These are phyloP conservation scores for Gracilinanus agilis DNA, from an alignment of 2,113 vertebrate species.

Conservation along the genomic window DNA sequence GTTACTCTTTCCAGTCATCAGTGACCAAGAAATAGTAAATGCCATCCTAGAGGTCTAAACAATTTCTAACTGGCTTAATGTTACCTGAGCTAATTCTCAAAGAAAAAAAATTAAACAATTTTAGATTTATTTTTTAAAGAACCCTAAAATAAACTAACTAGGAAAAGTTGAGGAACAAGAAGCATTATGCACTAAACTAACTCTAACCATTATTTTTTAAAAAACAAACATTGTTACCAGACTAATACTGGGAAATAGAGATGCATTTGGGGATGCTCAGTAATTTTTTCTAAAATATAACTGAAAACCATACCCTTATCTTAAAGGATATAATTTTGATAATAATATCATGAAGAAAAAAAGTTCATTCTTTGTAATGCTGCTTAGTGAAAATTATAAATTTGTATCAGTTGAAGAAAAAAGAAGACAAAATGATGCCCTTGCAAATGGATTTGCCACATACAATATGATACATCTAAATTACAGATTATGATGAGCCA, in stretches of 20 bases:
- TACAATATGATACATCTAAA: background rate
- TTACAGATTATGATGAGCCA: background rate
- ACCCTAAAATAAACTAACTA: background rate
- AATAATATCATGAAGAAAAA: background rate
- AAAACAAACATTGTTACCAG: background rate
- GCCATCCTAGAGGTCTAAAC: slow-evolving; percentile 15
- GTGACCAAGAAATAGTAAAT: background rate
- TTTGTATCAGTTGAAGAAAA: background rate
- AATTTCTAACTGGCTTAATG: background rate
- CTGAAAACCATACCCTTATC: background rate
- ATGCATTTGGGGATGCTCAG: background rate
- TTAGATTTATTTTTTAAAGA: background rate
- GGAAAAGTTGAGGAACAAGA: background rate
- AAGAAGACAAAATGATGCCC: background rate
- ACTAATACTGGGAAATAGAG: background rate
- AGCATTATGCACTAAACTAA: background rate
- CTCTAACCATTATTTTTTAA: background rate
- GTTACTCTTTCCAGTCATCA: background rate
- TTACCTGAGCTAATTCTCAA: background rate
- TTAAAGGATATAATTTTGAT: slow-evolving; percentile 7
- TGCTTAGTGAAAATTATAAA: slow-evolving; percentile 19
- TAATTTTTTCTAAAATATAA: background rate
- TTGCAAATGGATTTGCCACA: background rate
- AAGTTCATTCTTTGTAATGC: slow-evolving; percentile 9
- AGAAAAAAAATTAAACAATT: background rate